Evolutionary conservation across 2,888 invertebrate species (phyloP).

Genomic region (Exocentrus adspersus): DNA sequence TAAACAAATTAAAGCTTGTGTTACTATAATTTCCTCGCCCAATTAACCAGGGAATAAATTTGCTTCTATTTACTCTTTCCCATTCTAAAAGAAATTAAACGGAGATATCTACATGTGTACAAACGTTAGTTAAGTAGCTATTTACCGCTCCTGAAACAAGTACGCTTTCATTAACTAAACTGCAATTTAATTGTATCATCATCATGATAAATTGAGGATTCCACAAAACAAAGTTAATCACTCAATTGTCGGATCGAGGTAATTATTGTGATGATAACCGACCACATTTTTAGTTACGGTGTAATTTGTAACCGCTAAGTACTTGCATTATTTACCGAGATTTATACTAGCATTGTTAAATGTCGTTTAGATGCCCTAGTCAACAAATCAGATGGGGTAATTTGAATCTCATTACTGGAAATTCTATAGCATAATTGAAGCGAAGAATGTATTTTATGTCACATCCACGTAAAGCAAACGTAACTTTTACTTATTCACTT

Average conservation of each 20-base stretch:
- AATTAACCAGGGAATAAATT: no score
- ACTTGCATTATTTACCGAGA: slow-evolving; percentile 12
- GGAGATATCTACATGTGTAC: no score
- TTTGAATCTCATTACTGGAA: slow-evolving; percentile 1
- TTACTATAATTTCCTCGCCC: no score
- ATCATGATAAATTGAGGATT: neutral
- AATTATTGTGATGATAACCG: slow-evolving; percentile 37
- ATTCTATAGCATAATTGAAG: neutral
- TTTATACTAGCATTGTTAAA: slow-evolving; percentile 5
- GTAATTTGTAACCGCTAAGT: slow-evolving; percentile 51
- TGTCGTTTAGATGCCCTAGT: neutral
- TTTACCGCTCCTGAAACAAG: neutral
- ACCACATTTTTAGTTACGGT: slow-evolving; percentile 55
- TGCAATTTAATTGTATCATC: neutral
- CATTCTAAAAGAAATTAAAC: no score
- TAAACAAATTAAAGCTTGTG: no score
- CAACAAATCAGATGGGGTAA: neutral
- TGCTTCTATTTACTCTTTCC: no score
- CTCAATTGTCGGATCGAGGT: slow-evolving; percentile 14
- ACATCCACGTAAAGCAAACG: no score
- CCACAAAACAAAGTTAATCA: slow-evolving; percentile 6
- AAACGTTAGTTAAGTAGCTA: neutral
- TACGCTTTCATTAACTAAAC: neutral
- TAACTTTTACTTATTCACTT: no score
- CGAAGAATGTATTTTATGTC: neutral